Evolutionary conservation across 2,888 invertebrate species (phyloP), one percentile per base, ranked within the genome.

Genomic region (Eupithecia centaureata): DNA sequence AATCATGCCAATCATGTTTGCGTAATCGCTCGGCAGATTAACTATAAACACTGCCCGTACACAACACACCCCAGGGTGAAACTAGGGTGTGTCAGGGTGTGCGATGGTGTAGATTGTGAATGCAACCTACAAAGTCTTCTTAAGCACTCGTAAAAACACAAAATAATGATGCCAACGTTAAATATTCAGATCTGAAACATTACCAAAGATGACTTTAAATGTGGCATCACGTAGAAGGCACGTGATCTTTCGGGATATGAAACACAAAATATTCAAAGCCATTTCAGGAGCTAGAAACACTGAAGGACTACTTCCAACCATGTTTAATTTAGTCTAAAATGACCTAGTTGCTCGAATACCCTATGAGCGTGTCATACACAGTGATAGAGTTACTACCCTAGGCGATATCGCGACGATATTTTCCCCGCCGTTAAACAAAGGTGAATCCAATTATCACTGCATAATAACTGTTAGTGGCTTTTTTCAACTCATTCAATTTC

Each of bases 211-310:
- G 15, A 38, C 38, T n/a, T 18, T 18, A 42, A 38, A 38, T 38
- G 38, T 42, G 42, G 42, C 42, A 42, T 25, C 51, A 51, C 51
- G 51, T 51, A 51, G 51, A 51, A n/a, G n/a, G 12, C 25, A 51
- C 51, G 25, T 13, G 25, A 25, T 15, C 25, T 51, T 15, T 51
- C 25, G 25, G 25, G 25, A 25, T 0, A 51, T 51, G 13, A 25
- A 25, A 22, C 25, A 51, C 25, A 25, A 51, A 25, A 51, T 51
- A 51, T 51, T 51, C 13, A 25, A n/a, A 25, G 25, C 51, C 12
- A 51, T 25, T 25, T 25, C 25, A 51, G 25, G 12, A 51, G 12
- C 22, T n/a, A n/a, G 5, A 2, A 18, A 15, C 18, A 1, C 8
- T 18, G n/a, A n/a, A 2, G 2, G 18, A 18, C 42, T 38, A 38